phyloP scores from a whole-genome alignment of 1,140 invertebrate genomes.

The Drosophila nannoptera region DNA sequence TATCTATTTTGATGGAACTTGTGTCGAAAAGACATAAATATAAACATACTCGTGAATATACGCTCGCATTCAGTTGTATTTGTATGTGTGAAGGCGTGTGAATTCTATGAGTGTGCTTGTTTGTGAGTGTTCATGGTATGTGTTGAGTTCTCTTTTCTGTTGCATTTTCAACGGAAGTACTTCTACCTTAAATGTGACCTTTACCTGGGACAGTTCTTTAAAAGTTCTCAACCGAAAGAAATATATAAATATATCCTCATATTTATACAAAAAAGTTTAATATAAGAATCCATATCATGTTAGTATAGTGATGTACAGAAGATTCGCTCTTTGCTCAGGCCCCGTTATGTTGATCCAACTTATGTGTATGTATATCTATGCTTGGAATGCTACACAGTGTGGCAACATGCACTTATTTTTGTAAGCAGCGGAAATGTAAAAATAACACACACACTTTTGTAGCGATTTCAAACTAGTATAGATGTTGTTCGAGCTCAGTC shows the following conservation, averaged over 20 bases:
- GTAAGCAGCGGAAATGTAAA: constrained; percentile 75
- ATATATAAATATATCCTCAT: background rate
- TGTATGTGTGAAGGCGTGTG: constrained; percentile 32
- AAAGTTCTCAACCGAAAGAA: constrained; percentile 18
- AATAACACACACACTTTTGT: constrained; percentile 72
- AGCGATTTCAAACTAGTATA: constrained; percentile 38
- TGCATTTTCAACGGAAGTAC: constrained; percentile 39
- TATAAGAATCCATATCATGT: background rate
- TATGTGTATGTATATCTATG: constrained; percentile 28
- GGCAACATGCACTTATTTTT: constrained; percentile 51
- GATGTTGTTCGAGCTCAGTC: constrained; percentile 35
- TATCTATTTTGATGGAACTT: constrained; percentile 30
- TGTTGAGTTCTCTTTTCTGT: constrained; percentile 47
- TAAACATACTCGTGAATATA: constrained; percentile 23
- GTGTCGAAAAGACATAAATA: constrained; percentile 26
- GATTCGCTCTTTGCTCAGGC: constrained; percentile 12
- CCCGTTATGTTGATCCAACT: constrained; percentile 7
- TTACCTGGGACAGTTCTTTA: constrained; percentile 41
- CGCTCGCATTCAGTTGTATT: constrained; percentile 25
- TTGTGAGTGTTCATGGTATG: constrained; percentile 12
- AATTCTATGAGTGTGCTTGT: constrained; percentile 10
- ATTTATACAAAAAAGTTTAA: background rate
- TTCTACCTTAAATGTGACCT: constrained; percentile 43
- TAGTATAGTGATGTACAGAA: constrained; percentile 5
- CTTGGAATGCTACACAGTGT: constrained; percentile 58